phyloP scores from a whole-genome alignment of 2,113 vertebrate species.

The Stercorarius parasiticus region DNA sequence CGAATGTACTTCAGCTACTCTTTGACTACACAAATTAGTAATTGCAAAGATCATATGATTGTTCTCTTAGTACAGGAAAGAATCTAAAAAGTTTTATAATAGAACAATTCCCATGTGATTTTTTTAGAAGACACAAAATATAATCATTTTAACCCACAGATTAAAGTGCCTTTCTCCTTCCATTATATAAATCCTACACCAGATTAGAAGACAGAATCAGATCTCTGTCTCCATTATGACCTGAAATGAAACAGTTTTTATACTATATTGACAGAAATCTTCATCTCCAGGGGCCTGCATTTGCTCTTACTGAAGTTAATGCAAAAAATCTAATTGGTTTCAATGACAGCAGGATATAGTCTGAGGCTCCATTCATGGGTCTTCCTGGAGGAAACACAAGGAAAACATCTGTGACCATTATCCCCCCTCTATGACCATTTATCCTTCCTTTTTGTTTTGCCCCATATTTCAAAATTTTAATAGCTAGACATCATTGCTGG shows the following conservation, averaged over 20 bases:
- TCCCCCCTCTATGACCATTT: neutral
- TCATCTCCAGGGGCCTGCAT: constrained; percentile 39
- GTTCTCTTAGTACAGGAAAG: constrained; percentile 22
- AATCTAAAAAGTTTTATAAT: neutral
- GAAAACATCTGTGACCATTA: neutral
- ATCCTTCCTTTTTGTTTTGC: neutral
- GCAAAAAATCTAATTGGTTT: constrained; percentile 56
- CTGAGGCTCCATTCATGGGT: neutral
- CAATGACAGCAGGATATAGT: constrained; percentile 7
- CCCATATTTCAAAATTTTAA: neutral
- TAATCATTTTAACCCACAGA: constrained; percentile 23
- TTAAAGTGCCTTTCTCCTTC: constrained; percentile 38
- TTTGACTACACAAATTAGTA: constrained; percentile 29
- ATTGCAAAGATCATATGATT: constrained; percentile 9
- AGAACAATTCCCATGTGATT: neutral
- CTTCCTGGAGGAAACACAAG: constrained; percentile 1
- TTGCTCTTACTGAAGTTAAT: constrained; percentile 56
- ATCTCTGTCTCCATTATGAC: constrained; percentile 13
- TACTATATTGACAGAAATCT: constrained; percentile 57
- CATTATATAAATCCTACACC: constrained; percentile 37
- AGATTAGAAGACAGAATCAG: constrained; percentile 29
- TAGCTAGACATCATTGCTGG: neutral
- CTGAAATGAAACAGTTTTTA: constrained; percentile 45
- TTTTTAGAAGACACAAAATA: neutral
- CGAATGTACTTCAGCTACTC: neutral